Evolutionary conservation across 2,888 invertebrate genomes (phyloP).

Genomic region (Achlya flavicornis): DNA sequence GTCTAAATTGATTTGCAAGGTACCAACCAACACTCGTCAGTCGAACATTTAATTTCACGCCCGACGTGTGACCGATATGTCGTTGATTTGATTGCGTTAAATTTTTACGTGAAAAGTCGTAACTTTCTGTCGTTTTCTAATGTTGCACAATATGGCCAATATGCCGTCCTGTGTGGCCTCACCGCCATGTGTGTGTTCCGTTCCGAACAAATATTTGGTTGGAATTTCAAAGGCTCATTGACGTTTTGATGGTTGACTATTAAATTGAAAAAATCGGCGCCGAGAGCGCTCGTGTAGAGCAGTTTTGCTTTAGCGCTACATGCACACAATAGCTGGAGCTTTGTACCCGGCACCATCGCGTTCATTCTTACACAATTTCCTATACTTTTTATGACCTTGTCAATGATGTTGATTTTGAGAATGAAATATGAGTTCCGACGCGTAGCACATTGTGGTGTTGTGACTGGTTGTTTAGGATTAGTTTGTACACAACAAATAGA

Average conservation of each 20-base stretch:
- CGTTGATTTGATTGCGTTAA: slow-evolving; percentile 67
- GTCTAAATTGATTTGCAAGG: slow-evolving; percentile 61
- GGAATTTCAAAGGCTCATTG: slow-evolving; percentile 74
- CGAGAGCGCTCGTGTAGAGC: slow-evolving; percentile 44
- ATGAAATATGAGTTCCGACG: slow-evolving; percentile 73
- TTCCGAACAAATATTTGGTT: slow-evolving; percentile 74
- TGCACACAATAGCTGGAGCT: slow-evolving; percentile 55
- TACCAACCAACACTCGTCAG: slow-evolving; percentile 36
- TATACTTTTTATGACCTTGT: slow-evolving; percentile 62
- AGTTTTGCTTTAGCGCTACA: slow-evolving; percentile 42
- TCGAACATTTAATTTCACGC: slow-evolving; percentile 73
- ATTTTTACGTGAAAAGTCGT: slow-evolving; percentile 63
- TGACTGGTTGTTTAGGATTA: slow-evolving; percentile 57
- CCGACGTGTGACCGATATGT: slow-evolving; percentile 63
- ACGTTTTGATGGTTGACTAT: slow-evolving; percentile 67
- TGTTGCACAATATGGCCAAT: slow-evolving; percentile 63
- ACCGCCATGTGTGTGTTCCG: slow-evolving; percentile 71
- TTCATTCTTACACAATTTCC: slow-evolving; percentile 64
- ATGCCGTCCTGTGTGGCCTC: slow-evolving; percentile 75
- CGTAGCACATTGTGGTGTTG: slow-evolving; percentile 52
- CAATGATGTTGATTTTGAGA: slow-evolving; percentile 69
- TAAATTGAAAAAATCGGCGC: slow-evolving; percentile 65
- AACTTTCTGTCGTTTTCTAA: slow-evolving; percentile 62
- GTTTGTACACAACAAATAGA: slow-evolving; percentile 12
- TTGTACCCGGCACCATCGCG: slow-evolving; percentile 53